Percentiles rank a stretch among this genome's conserved stretches.
These are phyloP conservation scores for Trematomus bernacchii DNA, from an alignment of 2,797 vertebrate genomes.

Conservation along the genomic window DNA sequence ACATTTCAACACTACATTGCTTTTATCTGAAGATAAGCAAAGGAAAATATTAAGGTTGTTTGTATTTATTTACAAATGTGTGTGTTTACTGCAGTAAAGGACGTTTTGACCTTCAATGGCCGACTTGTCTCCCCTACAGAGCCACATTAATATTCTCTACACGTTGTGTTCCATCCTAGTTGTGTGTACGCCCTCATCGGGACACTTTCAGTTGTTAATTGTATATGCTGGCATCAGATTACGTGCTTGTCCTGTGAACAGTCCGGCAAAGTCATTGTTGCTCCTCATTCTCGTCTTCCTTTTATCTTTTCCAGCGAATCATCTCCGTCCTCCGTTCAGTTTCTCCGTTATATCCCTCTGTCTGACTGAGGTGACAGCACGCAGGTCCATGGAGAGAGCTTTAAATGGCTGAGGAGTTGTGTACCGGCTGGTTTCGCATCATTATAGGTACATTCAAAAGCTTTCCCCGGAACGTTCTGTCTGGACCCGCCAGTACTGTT, in stretches of 20 bases:
- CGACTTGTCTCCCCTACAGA: conserved; percentile 21
- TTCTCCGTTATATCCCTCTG: conserved; percentile 14
- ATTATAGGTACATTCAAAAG: conserved; percentile 70
- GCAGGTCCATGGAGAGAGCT: conserved; percentile 45
- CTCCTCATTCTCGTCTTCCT: conserved; percentile 19
- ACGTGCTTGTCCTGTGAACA: conserved; percentile 21
- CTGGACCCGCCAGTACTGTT: neutral
- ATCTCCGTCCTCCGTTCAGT: neutral
- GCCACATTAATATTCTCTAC: conserved; percentile 62
- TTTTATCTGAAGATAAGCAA: neutral
- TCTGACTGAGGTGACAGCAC: conserved; percentile 23
- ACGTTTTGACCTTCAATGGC: conserved; percentile 63
- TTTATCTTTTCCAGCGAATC: conserved; percentile 32
- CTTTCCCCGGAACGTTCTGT: neutral
- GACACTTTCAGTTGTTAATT: conserved; percentile 31
- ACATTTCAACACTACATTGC: neutral
- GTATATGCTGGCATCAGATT: conserved; percentile 1
- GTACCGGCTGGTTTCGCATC: conserved; percentile 77
- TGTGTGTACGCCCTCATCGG: neutral
- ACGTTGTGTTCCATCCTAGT: conserved; percentile 24
- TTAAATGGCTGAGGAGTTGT: conserved; percentile 80
- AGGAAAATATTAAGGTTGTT: neutral
- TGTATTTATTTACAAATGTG: neutral
- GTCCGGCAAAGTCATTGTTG: conserved; percentile 18
- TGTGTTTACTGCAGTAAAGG: conserved; percentile 29